Conservation (phyloP, 2,113 vertebrate species). For the Phaethon lepturus region DNA sequence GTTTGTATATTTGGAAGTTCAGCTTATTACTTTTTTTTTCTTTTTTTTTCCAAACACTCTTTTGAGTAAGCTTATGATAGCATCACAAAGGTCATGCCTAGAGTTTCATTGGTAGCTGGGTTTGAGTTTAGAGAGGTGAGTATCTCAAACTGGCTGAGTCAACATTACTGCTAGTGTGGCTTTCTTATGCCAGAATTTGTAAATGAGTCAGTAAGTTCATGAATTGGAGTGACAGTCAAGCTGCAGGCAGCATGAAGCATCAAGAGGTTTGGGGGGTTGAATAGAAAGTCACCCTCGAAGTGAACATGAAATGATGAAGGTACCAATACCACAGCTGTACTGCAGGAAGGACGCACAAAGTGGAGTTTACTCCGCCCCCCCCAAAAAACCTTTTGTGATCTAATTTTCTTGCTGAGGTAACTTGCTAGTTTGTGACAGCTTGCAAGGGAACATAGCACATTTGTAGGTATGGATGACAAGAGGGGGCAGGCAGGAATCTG, state of each 20-base stretch:
- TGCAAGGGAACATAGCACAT: neutral
- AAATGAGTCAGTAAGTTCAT: fast-evolving
- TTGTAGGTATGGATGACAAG: neutral
- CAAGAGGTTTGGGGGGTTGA: neutral
- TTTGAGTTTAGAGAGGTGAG: neutral
- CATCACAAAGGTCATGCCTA: neutral
- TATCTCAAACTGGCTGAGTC: neutral
- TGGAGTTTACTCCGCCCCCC: fast-evolving
- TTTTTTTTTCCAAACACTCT: neutral
- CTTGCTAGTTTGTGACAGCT: neutral
- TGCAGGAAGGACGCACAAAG: neutral
- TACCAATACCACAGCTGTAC: neutral
- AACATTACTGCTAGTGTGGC: neutral
- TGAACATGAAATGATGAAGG: neutral
- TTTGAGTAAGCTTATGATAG: neutral
- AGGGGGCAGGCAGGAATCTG: neutral
- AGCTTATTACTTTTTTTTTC: neutral
- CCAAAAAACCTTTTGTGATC: fast-evolving
- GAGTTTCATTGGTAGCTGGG: neutral
- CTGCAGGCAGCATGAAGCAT: neutral
- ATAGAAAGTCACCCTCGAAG: neutral
- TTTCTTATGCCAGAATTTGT: neutral
- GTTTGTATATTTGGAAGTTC: neutral
- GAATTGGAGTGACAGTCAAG: neutral
- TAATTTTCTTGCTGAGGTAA: neutral